These are phyloP conservation scores for Peromyscus maniculatus DNA, from an alignment of 2,113 vertebrate species.

Conservation along the genomic window DNA sequence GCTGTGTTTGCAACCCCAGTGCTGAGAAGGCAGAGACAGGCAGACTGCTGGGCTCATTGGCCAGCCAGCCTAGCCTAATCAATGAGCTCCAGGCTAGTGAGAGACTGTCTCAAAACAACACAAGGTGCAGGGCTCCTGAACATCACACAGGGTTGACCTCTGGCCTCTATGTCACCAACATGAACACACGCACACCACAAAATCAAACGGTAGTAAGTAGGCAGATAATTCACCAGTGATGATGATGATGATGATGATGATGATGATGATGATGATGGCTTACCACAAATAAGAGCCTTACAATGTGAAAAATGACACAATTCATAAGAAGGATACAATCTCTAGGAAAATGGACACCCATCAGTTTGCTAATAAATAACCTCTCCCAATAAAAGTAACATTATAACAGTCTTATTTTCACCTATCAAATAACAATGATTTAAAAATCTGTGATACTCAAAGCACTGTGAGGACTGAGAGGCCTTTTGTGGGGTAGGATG, in stretches of 20 bases:
- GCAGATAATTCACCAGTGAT: not conserved
- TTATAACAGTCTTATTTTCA: constrained; percentile 47
- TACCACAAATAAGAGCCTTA: not conserved
- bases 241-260: not conserved
- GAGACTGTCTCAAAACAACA: not conserved
- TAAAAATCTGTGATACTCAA: not conserved
- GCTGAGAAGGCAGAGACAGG: not conserved
- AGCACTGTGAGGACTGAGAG: not conserved
- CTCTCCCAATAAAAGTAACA: constrained; percentile 49
- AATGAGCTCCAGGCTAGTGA: not conserved
- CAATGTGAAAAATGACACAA: not conserved
- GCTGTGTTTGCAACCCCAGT: not conserved
- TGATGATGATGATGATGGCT: not conserved
- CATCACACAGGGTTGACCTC: not conserved
- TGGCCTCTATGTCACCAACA: not conserved
- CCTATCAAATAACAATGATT: constrained; percentile 3
- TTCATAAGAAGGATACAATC: constrained; percentile 22
- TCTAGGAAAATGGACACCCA: constrained; percentile 27
- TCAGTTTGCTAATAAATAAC: constrained; percentile 25
- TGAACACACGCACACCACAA: not conserved
- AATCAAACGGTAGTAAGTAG: not conserved
- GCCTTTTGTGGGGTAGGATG: not conserved
- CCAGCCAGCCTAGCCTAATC: not conserved
- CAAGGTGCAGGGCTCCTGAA: not conserved
- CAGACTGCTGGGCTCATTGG: not conserved